Percentiles rank a stretch among this genome's conserved stretches.
Evolutionary conservation across 1,140 invertebrate species (phyloP).

Genomic region (Eubasilissa regina): DNA sequence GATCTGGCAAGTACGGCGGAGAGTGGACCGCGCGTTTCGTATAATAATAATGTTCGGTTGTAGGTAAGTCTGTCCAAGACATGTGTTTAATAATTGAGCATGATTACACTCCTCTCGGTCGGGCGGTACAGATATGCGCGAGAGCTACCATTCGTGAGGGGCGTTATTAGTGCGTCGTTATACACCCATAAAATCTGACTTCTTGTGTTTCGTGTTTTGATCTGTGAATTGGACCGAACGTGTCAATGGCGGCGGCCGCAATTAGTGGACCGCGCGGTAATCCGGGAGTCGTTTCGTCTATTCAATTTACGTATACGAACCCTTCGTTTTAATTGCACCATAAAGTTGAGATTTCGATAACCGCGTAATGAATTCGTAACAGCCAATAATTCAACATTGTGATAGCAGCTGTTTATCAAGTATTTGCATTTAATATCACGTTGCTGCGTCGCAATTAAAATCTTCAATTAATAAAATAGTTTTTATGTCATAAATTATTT

Average conservation of each 20-base stretch:
- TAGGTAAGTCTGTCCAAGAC: conserved; percentile 45
- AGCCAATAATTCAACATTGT: conserved; percentile 8
- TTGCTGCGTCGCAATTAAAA: neutral
- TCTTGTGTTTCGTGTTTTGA: conserved; percentile 45
- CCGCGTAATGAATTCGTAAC: conserved; percentile 33
- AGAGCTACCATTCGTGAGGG: conserved; percentile 13
- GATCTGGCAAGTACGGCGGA: conserved; percentile 35
- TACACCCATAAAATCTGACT: conserved; percentile 49
- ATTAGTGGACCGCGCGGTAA: conserved; percentile 23
- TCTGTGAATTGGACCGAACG: conserved; percentile 44
- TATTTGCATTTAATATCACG: conserved; percentile 35
- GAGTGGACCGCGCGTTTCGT: conserved; percentile 10
- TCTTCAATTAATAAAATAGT: too few species aligned
- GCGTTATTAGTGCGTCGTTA: conserved; percentile 47
- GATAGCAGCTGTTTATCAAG: neutral
- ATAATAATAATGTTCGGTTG: conserved; percentile 42
- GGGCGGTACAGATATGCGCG: neutral
- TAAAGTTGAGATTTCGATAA: conserved; percentile 27
- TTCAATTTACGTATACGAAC: conserved; percentile 38
- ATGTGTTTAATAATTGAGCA: conserved; percentile 50
- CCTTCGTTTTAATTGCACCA: conserved; percentile 39
- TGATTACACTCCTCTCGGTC: conserved; percentile 48
- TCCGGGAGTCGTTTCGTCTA: conserved; percentile 29
- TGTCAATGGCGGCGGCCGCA: conserved; percentile 43
- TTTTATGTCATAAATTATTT: too few species aligned